These are phyloP conservation scores for Bombylius major DNA, from an alignment of 2,888 invertebrate species.

Conservation along the genomic window DNA sequence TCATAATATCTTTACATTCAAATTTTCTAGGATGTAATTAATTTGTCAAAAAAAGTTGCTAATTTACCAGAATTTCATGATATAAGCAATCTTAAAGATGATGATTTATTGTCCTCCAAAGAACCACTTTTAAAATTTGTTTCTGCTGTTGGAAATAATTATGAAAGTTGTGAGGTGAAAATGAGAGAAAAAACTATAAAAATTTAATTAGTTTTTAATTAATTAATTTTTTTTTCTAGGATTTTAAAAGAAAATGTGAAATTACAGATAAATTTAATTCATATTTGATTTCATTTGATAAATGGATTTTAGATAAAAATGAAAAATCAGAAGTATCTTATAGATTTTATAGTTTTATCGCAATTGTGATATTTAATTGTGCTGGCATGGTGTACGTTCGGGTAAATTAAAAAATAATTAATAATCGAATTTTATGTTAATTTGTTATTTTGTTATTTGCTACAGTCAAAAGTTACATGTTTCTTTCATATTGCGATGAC, in stretches of 20 bases:
- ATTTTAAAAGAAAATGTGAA: constrained; percentile 21
- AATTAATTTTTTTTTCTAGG: not conserved
- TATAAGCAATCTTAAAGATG: constrained; percentile 19
- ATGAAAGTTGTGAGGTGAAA: constrained; percentile 11
- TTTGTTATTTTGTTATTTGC: not conserved
- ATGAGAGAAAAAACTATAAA: not conserved
- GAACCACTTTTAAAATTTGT: constrained; percentile 33
- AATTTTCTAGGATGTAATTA: constrained; percentile 18
- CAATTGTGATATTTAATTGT: constrained; percentile 34
- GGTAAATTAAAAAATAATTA: constrained; percentile 18
- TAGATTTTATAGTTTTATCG: constrained; percentile 33
- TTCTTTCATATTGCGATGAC: constrained; percentile 40
- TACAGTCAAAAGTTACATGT: constrained; percentile 28
- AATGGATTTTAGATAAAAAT: constrained; percentile 25
- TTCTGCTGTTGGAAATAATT: constrained; percentile 25
- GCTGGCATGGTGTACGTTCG: constrained; percentile 28
- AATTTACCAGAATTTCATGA: constrained; percentile 24
- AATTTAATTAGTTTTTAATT: not conserved
- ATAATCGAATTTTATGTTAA: not conserved
- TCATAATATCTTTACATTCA: not conserved
- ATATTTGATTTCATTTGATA: constrained; percentile 30
- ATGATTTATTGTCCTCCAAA: constrained; percentile 23
- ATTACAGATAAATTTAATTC: constrained; percentile 28
- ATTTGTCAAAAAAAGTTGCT: constrained; percentile 22
- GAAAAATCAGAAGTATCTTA: constrained; percentile 26